Conservation (phyloP, 1,140 invertebrate species). For the Linepithema humile region DNA sequence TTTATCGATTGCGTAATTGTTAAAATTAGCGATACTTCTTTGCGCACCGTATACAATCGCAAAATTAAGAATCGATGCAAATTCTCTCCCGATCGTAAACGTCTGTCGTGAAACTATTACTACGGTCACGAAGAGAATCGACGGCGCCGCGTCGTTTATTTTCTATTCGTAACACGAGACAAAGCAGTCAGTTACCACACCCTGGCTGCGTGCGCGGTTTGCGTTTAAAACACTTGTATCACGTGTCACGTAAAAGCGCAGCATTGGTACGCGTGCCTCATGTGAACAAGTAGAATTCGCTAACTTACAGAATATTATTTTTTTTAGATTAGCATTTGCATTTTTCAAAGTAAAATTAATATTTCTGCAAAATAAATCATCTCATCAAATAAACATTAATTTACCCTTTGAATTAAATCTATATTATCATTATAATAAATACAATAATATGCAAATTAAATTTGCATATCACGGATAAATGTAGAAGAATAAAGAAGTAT, state of each 20-base stretch:
- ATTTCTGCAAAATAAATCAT: no score
- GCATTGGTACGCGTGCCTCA: constrained; percentile 60
- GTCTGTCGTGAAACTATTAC: background rate
- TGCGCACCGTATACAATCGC: background rate
- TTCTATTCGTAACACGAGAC: constrained; percentile 70
- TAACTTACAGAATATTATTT: constrained; percentile 10
- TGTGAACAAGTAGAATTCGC: constrained; percentile 23
- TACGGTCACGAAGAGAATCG: background rate
- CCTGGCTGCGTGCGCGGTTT: constrained; percentile 67
- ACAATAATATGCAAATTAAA: no score
- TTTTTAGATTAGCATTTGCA: constrained; percentile 11
- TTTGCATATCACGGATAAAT: background rate
- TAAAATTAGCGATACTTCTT: background rate
- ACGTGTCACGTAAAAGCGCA: constrained; percentile 65
- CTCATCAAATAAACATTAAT: no score
- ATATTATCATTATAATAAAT: no score
- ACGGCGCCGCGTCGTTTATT: constrained; percentile 42
- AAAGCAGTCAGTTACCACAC: constrained; percentile 71
- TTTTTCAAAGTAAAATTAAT: background rate
- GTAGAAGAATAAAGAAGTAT: background rate
- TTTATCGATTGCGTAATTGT: background rate
- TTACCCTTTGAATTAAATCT: no score
- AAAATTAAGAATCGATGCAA: background rate
- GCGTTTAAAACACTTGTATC: constrained; percentile 67
- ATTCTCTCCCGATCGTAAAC: background rate